Conservation (phyloP, 2,797 vertebrate genomes). For the Siniperca scherzeri region DNA sequence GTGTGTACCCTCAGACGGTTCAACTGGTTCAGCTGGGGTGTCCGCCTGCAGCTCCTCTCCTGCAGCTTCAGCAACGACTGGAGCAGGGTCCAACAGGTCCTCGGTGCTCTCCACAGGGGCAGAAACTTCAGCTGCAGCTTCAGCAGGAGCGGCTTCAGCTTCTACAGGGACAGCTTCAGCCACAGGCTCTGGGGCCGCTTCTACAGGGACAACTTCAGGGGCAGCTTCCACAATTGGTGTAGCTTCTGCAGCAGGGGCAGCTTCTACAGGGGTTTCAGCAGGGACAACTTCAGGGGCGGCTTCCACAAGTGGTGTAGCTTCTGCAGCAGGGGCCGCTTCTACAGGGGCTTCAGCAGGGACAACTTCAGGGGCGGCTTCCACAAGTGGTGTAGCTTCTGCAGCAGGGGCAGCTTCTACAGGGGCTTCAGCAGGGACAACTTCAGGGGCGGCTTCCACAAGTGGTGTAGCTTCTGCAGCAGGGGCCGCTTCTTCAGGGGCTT, state of each 20-base stretch:
- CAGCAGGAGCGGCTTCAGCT: conserved; percentile 29
- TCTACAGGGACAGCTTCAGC: conserved; percentile 39
- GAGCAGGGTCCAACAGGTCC: conserved; percentile 70
- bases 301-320: neutral
- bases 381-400: conserved; percentile 24
- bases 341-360: conserved; percentile 11
- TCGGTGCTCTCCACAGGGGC: conserved; percentile 37
- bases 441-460: conserved; percentile 3
- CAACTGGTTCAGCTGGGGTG: conserved; percentile 50
- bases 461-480: conserved; percentile 33
- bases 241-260: neutral
- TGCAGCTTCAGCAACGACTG: conserved; percentile 58
- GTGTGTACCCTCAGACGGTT: conserved; percentile 65
- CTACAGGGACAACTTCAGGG: conserved; percentile 8
- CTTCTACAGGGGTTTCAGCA: neutral
- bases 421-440: conserved; percentile 14
- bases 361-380: conserved; percentile 28
- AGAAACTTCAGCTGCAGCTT: conserved; percentile 28
- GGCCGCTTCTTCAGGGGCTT: conserved; percentile 6
- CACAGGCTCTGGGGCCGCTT: conserved; percentile 44
- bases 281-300: neutral
- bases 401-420: conserved; percentile 27
- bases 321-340: conserved; percentile 30
- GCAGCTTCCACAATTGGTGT: neutral
- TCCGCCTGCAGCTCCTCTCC: conserved; percentile 77